phyloP scores from a whole-genome alignment of 2,113 vertebrate species.

The Hiodon tergisus region DNA sequence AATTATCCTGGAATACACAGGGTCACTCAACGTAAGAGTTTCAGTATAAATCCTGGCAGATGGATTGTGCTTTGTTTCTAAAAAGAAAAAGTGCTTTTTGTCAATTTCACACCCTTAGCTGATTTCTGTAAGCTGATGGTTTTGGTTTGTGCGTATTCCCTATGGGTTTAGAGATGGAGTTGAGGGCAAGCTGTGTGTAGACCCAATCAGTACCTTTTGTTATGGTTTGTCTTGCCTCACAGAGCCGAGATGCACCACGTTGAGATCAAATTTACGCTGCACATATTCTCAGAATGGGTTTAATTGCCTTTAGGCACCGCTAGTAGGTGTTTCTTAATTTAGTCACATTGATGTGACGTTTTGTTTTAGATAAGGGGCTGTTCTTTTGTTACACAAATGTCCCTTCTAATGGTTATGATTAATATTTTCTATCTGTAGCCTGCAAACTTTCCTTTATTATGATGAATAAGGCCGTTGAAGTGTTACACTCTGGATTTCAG shows the following conservation, averaged over 20 bases:
- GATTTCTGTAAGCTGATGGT: neutral
- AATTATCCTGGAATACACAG: too few species aligned
- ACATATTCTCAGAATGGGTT: neutral
- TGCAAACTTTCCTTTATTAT: too few species aligned
- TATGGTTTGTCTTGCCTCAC: constrained; percentile 55
- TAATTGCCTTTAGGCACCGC: neutral
- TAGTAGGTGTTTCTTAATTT: neutral
- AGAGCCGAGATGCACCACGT: constrained; percentile 57
- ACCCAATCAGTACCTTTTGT: constrained; percentile 61
- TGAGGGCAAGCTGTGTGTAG: constrained; percentile 44
- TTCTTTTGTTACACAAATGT: neutral
- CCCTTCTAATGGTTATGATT: too few species aligned
- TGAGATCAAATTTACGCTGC: neutral
- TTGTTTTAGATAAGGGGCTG: neutral
- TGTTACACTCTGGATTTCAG: too few species aligned
- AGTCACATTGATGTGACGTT: neutral
- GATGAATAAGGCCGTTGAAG: too few species aligned
- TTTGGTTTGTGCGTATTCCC: too few species aligned
- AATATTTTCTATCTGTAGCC: too few species aligned
- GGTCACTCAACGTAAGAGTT: too few species aligned
- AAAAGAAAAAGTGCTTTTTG: neutral
- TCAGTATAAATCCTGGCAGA: too few species aligned
- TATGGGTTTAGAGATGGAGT: constrained; percentile 31
- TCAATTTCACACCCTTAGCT: constrained; percentile 13
- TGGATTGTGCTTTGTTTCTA: too few species aligned